Evolutionary conservation across 2,888 invertebrate genomes (phyloP), one percentile per base, ranked within the genome.

Genomic region (Pristionchus entomophagus): DNA sequence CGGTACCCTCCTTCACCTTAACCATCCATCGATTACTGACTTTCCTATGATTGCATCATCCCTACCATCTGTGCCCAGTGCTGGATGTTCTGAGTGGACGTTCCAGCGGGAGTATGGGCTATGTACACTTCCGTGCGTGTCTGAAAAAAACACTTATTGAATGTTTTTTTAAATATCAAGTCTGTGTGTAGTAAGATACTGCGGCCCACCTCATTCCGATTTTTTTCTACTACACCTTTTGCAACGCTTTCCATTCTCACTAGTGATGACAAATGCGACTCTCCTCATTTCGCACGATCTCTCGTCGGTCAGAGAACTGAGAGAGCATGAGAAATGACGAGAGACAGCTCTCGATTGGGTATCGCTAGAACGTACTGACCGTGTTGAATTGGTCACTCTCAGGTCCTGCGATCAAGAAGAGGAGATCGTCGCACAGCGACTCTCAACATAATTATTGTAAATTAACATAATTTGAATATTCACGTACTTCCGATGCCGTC

Each of bases 321-420:
- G 45, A 45, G 14, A 45, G 14, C 45, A 45, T n/a, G n/a, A 45
- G 14, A 14, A 14, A 45, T 45, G 45, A 45, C 6, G 45, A 14
- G 45, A 45, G 14, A 14, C 45, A 45, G 6, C 14, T 45, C 45
- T 45, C 14, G 8, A 45, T 45, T 10, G 14, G 8, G 6, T 14
- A 45, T 10, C 45, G 14, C 8, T 22, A 59, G 12, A n/a, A 59
- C 59, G 1, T 0, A 81, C 56, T 29, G 53, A 92, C 93, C 59
- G 86, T 80, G 85, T 93, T 93, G 87, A 91, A 88, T 84, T 93
- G 92, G 45, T 90, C 86, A 73, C 90, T 92, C 51, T 93, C 91
- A 0, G 93, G 93, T 96, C 97, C 97, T 88, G 95, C 95, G 1
- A 97, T 91, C 22, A 96, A 94, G 93, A 96, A 96, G 86, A 97